Base-by-base conservation (phyloP, 1,140 invertebrate species). In the Dendrolimus kikuchii region DNA sequence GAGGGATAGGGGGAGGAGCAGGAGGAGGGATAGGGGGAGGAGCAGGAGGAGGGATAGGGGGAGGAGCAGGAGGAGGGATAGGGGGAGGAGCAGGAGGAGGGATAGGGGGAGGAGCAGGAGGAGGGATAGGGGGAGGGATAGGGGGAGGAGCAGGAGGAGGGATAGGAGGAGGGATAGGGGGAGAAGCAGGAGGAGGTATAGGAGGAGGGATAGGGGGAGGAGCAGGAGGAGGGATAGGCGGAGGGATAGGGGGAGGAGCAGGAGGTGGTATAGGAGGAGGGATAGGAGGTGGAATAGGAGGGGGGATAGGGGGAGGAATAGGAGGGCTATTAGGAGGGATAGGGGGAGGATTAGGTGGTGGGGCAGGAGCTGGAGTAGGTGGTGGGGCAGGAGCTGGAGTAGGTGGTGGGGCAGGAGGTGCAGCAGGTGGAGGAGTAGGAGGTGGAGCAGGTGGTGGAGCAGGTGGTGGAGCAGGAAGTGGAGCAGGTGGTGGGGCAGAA, bases 331-430 rank as follows among this genome's bases (percentile, higher is more conserved):
- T 9, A 38, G 40, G 50, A 38, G 7, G 38, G 5, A 41, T 41
- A 9, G 40, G 5, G 5, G 43, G 43, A n/a, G 43, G 23, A 23
- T 23, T 7, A 5, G 49, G 52, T 5, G 48, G 39, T 9, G 53
- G 38, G 10, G n/a, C 9, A 37, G 39, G n/a, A 7, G 53, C 37
- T 10, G 51, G 46, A 45, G 44, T 43, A 2, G 43, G 38, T 49
- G 6, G 7, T 8, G 48, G 48, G 8, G 38, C 38, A n/a, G 8
- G 23, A 23, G 38, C 8, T 46, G 45, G 45, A n/a, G n/a, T 47
- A 38, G 60, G 53, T 3, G 55, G 46, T 10, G 49, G 48, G 38
- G 53, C 53, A 38, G 60, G 57, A 48, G 59, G 46, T 10, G 45
- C 46, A 23, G 53, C 40, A 9, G 42, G 42, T 36, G 5, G 4